Evolutionary conservation across 2,888 invertebrate species (phyloP).

Genomic region (Apotomis betuletana): DNA sequence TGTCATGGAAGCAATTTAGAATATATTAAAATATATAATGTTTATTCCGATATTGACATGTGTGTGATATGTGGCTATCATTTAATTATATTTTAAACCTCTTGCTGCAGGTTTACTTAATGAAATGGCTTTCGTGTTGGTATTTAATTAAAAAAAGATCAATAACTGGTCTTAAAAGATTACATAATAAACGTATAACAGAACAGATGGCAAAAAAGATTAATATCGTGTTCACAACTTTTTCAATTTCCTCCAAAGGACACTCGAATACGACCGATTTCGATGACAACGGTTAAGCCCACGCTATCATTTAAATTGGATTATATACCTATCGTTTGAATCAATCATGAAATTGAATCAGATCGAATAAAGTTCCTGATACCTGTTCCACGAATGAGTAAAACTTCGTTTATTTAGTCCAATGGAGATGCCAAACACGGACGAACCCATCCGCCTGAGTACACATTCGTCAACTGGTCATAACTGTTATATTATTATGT

Average conservation of each 20-base stretch:
- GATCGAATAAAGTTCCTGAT: not conserved
- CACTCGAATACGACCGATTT: constrained; percentile 31
- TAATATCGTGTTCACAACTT: constrained; percentile 22
- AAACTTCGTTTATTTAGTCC: too few species aligned
- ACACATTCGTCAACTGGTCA: too few species aligned
- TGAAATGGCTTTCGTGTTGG: not conserved
- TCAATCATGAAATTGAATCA: constrained; percentile 2
- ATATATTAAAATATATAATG: too few species aligned
- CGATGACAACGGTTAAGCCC: constrained; percentile 19
- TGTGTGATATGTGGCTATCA: too few species aligned
- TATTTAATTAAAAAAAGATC: not conserved
- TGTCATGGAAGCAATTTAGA: too few species aligned
- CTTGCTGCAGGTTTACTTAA: not conserved
- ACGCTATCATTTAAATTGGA: constrained; percentile 23
- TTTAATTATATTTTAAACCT: too few species aligned
- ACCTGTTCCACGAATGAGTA: too few species aligned
- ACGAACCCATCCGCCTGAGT: too few species aligned
- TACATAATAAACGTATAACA: not conserved
- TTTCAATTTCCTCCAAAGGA: constrained; percentile 33
- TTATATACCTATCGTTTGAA: constrained; percentile 19
- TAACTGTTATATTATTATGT: too few species aligned
- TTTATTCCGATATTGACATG: too few species aligned
- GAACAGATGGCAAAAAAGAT: constrained; percentile 2
- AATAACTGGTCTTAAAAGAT: not conserved
- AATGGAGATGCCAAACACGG: too few species aligned